A percentile compares a stretch with the other conserved stretches of the same genome.
phyloP scores from a whole-genome alignment of 2,797 vertebrate species.

The Gouania willdenowi region DNA sequence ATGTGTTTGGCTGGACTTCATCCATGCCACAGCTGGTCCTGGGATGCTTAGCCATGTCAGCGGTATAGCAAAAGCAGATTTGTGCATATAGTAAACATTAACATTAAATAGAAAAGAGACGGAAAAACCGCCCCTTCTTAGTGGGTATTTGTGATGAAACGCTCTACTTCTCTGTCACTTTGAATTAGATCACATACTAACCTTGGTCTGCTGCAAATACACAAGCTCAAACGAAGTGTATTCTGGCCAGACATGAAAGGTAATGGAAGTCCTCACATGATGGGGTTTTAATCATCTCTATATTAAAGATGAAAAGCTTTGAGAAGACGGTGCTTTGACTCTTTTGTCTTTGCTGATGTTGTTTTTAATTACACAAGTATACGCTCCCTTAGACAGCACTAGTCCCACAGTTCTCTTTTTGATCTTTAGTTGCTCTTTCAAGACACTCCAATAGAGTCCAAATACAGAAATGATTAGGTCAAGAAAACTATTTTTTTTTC shows the following conservation, averaged over 20 bases:
- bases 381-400: not conserved
- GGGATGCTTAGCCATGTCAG: conserved; percentile 8
- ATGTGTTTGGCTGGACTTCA: conserved; percentile 17
- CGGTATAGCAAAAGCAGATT: conserved; percentile 24
- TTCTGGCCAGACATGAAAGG: conserved; percentile 48
- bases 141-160: conserved; percentile 4
- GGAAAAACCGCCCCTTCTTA: conserved; percentile 14
- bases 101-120: conserved; percentile 10
- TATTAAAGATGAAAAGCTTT: conserved; percentile 22
- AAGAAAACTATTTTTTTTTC: no score
- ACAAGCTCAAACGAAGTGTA: conserved; percentile 37
- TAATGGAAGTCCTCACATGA: conserved; percentile 12
- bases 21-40: conserved; percentile 17
- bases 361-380: not conserved
- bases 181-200: conserved; percentile 27
- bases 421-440: no score
- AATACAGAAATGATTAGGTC: no score
- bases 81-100: conserved; percentile 26
- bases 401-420: not conserved
- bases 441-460: no score
- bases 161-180: conserved; percentile 19
- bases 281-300: conserved; percentile 38
- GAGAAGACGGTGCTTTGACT: not conserved
- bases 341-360: not conserved
- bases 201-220: conserved; percentile 22